Base-by-base conservation (phyloP, 1,140 invertebrate genomes). In the Trichoplusia ni region DNA sequence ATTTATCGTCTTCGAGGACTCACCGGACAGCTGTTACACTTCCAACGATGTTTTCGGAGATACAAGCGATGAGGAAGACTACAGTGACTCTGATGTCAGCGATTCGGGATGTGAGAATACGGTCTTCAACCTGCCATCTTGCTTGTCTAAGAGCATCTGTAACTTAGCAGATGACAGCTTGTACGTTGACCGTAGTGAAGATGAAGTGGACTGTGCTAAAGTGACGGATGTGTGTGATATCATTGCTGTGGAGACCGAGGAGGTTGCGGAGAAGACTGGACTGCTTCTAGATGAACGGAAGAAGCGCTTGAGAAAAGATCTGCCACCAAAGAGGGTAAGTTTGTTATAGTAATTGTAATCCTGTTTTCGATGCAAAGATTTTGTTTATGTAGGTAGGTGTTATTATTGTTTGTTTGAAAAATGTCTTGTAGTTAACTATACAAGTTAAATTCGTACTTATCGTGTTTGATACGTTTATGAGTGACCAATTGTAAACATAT, bases 1-100 rank as follows among this genome's bases (percentile, higher is more conserved):
- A 0, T 88, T 88, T 51, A 90, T 90, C 8, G 76, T 90, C 2
- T 90, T 90, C 23, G 87, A 90, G 16, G 87, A 87, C 7, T 77
- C 77, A 18, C 82, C 83, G 0, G 83, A 90, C 51, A 84, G 75
- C 29, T 90, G 87, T 38, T 90, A 86, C 19, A 83, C 77, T 3
- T 79, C 82, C 0, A 76, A 83, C 8, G 86, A 90, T 77, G 81
- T 90, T 0, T 90, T 90, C 29, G 82, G 85, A 40, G 75, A 84
- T 38, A 68, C 76, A 0, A 46, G 35, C 40, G 71, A 81, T 0
- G 79, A 84, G 6, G 79, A 81, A 6, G 76, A 78, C 0, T 83
- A 85, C n/a, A 67, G 66, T 38, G 82, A 81, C 35, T 77, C 82
- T 5, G 84, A 82, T 0, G 6, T 62, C 4, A 71, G 69, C 64